Evolutionary conservation across 2,888 invertebrate species (phyloP).

Genomic region (Lochmaea capreae): DNA sequence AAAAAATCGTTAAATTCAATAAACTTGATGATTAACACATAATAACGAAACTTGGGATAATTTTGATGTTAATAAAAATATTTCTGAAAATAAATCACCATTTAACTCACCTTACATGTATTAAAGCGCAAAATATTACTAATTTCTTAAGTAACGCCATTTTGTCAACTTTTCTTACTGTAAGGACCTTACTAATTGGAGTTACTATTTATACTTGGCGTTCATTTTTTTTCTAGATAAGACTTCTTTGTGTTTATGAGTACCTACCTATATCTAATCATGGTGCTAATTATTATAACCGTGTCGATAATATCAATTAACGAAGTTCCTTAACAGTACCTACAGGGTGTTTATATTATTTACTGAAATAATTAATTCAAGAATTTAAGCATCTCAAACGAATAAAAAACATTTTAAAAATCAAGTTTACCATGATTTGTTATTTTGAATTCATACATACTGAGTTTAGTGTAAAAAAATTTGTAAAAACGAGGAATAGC

Average conservation of each 20-base stretch:
- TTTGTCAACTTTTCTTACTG: background rate
- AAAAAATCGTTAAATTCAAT: no score
- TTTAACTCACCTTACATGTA: background rate
- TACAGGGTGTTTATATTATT: slow-evolving; percentile 4
- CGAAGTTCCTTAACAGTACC: background rate
- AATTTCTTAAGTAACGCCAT: background rate
- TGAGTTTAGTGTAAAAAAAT: no score
- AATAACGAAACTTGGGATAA: no score
- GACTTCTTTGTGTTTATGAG: background rate
- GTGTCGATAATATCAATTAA: slow-evolving; percentile 1
- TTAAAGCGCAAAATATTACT: background rate
- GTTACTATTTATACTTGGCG: background rate
- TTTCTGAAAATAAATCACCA: background rate
- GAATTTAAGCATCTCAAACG: no score
- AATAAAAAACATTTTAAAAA: no score
- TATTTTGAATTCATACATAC: no score
- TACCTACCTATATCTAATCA: slow-evolving; percentile 9
- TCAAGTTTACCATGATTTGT: no score
- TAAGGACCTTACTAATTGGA: background rate
- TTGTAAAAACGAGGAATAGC: no score
- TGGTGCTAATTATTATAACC: background rate
- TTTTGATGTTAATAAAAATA: no score
- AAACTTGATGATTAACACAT: no score
- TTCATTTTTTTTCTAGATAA: background rate
- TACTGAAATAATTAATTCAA: background rate